Conservation (phyloP, 2,888 invertebrate species). For the Polydrusus tereticollis region DNA sequence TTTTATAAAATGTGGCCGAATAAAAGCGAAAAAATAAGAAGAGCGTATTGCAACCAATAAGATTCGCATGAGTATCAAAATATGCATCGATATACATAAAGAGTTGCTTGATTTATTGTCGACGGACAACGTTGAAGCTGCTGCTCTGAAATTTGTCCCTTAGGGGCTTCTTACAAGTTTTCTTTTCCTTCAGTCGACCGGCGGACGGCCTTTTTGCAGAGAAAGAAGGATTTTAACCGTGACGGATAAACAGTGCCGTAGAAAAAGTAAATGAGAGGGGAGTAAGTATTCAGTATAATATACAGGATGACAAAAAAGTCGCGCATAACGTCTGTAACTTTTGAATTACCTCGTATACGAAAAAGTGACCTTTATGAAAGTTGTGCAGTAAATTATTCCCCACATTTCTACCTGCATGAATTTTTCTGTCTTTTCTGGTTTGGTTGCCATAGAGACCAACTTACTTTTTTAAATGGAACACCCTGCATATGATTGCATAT, state of each 20-base stretch:
- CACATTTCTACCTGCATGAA: too few species aligned
- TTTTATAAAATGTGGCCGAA: constrained; percentile 31
- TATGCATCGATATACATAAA: constrained; percentile 61
- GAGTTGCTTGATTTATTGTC: constrained; percentile 36
- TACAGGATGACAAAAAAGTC: too few species aligned
- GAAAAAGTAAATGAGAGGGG: background rate
- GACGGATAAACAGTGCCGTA: constrained; percentile 23
- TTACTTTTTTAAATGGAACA: too few species aligned
- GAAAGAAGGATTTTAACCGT: constrained; percentile 22
- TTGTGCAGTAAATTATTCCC: too few species aligned
- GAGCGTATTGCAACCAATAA: constrained; percentile 54
- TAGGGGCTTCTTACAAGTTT: constrained; percentile 30
- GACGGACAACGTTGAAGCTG: constrained; percentile 32
- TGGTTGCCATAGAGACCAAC: too few species aligned
- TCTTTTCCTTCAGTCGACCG: constrained; percentile 24
- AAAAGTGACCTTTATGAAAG: too few species aligned
- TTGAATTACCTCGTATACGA: too few species aligned
- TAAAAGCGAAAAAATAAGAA: constrained; percentile 28
- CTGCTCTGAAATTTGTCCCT: constrained; percentile 41
- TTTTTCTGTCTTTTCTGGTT: too few species aligned
- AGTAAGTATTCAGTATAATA: background rate
- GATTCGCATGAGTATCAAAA: constrained; percentile 63
- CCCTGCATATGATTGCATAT: too few species aligned
- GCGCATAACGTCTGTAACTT: too few species aligned
- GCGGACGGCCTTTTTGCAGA: constrained; percentile 13